phyloP scores from a whole-genome alignment of 1,140 invertebrate species.

The Copidosoma floridanum region DNA sequence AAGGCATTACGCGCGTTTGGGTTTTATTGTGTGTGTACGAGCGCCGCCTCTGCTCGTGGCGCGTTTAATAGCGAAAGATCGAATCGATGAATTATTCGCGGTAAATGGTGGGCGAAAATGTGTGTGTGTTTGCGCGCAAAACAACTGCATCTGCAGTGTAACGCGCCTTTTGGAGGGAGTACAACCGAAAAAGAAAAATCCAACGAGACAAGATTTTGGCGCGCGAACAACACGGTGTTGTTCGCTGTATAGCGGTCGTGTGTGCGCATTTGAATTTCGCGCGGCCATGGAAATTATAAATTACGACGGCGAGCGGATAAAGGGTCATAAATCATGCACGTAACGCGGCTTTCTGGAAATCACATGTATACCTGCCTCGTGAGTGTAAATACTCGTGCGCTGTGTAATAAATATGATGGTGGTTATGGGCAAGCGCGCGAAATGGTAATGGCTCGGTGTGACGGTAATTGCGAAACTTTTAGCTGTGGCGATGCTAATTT shows the following conservation, averaged over 20 bases:
- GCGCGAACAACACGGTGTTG: too few species aligned
- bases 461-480: background rate
- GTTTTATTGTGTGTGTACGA: background rate
- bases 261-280: background rate
- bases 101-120: slow-evolving; percentile 1
- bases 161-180: background rate
- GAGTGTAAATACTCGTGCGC: too few species aligned
- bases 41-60: background rate
- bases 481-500: background rate
- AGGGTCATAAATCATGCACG: slow-evolving; percentile 8
- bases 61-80: slow-evolving; percentile 16
- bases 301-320: background rate
- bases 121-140: too few species aligned
- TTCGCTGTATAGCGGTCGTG: too few species aligned
- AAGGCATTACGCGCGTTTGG: background rate
- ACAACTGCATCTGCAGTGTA: too few species aligned
- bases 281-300: slow-evolving; percentile 1
- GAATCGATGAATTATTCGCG: slow-evolving; percentile 15
- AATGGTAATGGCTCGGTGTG: background rate
- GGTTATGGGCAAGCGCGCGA: background rate
- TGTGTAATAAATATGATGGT: slow-evolving; percentile 3
- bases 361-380: too few species aligned
- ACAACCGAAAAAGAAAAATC: slow-evolving; percentile 13
- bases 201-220: slow-evolving; percentile 8
- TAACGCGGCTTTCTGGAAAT: background rate